Conservation (phyloP, 2,888 invertebrate genomes). For the Osedax fenrisi region DNA sequence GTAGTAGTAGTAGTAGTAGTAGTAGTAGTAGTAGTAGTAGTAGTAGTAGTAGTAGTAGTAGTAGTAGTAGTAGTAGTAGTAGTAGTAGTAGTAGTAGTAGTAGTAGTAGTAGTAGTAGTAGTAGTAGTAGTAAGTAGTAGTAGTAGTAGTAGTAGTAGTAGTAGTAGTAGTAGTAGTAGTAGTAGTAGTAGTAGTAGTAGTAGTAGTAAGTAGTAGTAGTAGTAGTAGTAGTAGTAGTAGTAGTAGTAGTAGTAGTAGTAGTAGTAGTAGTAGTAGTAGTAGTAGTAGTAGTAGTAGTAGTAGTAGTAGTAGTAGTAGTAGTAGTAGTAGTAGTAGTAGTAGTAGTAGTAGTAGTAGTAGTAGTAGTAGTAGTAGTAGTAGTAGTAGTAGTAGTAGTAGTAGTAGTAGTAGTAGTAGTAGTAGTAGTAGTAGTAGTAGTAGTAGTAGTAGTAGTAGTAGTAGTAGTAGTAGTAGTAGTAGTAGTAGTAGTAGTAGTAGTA, state of each 20-base stretch:
- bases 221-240: slow-evolving; percentile 25
- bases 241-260: slow-evolving; percentile 13
- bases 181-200: no score
- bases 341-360: slow-evolving; percentile 33
- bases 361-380: slow-evolving; percentile 32
- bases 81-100: no score
- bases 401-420: slow-evolving; percentile 34
- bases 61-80: no score
- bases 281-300: background rate
- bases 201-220: slow-evolving; percentile 20
- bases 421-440: slow-evolving; percentile 33
- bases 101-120: no score
- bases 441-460: slow-evolving; percentile 31
- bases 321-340: slow-evolving; percentile 35
- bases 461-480: slow-evolving; percentile 32
- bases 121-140: no score
- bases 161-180: no score
- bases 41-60: no score
- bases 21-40: no score
- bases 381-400: slow-evolving; percentile 33
- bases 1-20: no score
- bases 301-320: slow-evolving; percentile 28
- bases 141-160: no score
- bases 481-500: slow-evolving; percentile 32
- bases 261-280: slow-evolving; percentile 21